Conservation (phyloP, 2,888 invertebrate genomes). For the Uropetala carovei region DNA sequence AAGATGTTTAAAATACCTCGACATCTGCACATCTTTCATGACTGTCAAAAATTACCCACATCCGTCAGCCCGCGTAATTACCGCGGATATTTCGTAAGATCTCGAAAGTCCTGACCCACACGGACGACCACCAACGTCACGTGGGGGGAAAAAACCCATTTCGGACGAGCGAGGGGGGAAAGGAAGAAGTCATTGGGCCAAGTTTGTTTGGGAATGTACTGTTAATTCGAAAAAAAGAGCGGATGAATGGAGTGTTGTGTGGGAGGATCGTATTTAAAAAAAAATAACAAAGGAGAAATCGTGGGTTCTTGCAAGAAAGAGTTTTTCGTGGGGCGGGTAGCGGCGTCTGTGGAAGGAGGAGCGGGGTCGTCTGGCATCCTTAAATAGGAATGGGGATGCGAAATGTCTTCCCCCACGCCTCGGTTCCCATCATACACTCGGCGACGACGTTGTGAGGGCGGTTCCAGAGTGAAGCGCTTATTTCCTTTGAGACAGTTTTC, state of each 20-base stretch:
- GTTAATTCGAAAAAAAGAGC: conserved; percentile 29
- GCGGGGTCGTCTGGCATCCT: not conserved
- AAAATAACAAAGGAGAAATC: conserved; percentile 54
- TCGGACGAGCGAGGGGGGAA: not conserved
- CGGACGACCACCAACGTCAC: not conserved
- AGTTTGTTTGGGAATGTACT: conserved; percentile 9
- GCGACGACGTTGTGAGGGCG: not conserved
- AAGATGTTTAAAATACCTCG: too few species aligned
- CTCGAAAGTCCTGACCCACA: not conserved
- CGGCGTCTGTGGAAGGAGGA: not conserved
- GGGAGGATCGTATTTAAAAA: conserved; percentile 9
- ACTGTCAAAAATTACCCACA: not conserved
- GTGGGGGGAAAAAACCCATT: not conserved
- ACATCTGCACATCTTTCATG: too few species aligned
- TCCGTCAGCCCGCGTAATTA: not conserved
- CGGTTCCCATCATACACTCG: not conserved
- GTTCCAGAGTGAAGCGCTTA: not conserved
- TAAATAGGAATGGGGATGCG: not conserved
- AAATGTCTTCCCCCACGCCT: not conserved
- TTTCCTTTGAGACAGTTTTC: not conserved
- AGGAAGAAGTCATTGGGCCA: conserved; percentile 8
- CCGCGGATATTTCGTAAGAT: not conserved
- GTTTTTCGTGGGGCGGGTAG: not conserved
- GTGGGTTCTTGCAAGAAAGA: conserved; percentile 7
- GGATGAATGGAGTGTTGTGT: not conserved